Conservation (phyloP, 2,113 vertebrate genomes). For the Erythrolamprus reginae region DNA sequence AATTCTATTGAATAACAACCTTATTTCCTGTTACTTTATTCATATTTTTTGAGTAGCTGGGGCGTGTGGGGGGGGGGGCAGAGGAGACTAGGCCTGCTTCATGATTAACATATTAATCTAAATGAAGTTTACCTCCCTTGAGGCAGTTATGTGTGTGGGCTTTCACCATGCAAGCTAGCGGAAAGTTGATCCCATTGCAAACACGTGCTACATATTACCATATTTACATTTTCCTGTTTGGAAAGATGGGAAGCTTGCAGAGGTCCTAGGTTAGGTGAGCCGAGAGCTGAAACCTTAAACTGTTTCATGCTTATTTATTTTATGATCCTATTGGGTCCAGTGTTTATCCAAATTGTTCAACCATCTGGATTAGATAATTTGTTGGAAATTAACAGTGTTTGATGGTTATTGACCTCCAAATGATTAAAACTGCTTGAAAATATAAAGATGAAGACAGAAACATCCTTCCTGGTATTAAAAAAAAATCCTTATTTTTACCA, state of each 20-base stretch:
- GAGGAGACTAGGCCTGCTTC: neutral
- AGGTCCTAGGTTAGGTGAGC: conserved; percentile 74
- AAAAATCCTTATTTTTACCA: neutral
- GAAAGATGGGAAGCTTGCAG: conserved; percentile 68
- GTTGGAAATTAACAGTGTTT: conserved; percentile 84
- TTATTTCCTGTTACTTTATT: conserved; percentile 15
- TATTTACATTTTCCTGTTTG: conserved; percentile 87
- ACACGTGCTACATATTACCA: conserved; percentile 83
- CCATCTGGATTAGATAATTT: conserved; percentile 99
- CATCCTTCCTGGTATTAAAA: neutral
- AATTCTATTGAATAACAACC: neutral
- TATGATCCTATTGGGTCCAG: conserved; percentile 85
- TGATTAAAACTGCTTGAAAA: conserved; percentile 73
- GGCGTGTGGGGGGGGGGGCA: neutral
- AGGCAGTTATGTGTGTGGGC: conserved; percentile 76
- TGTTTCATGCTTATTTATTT: conserved; percentile 93
- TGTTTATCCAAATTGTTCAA: conserved; percentile 88
- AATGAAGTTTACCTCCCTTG: conserved; percentile 38
- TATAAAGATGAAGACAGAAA: conserved; percentile 5
- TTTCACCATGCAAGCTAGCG: conserved; percentile 52
- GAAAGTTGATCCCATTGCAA: conserved; percentile 83
- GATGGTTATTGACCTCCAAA: conserved; percentile 80
- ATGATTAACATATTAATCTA: conserved; percentile 13
- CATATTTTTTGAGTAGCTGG: conserved; percentile 12
- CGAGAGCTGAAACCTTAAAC: conserved; percentile 87